phyloP scores from a whole-genome alignment of 2,797 vertebrate species.

The Phoxinus dragarum region DNA sequence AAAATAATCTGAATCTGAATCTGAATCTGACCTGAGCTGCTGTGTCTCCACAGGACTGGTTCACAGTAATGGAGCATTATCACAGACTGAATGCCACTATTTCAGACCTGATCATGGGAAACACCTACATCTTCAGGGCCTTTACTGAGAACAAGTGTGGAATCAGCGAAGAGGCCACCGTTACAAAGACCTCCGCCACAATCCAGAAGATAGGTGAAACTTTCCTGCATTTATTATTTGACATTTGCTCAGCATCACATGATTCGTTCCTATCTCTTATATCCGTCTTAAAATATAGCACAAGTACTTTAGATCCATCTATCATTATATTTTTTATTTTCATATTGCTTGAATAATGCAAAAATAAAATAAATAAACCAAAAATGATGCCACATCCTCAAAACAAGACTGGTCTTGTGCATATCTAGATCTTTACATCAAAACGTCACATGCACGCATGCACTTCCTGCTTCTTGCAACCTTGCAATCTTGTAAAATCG shows the following conservation, averaged over 20 bases:
- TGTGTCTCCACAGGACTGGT: constrained; percentile 87
- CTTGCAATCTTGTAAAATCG: not conserved
- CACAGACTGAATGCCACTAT: constrained; percentile 89
- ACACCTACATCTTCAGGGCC: constrained; percentile 90
- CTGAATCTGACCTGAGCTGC: not conserved
- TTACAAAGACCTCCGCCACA: constrained; percentile 77
- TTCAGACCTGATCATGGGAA: constrained; percentile 96
- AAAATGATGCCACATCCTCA: no score
- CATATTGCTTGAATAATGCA: not conserved
- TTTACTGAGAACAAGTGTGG: constrained; percentile 91
- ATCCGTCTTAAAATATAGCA: no score
- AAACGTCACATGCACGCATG: not conserved
- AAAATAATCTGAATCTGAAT: no score
- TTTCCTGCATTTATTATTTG: not conserved
- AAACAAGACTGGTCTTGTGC: no score
- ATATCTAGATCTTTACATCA: no score
- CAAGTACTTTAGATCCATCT: no score
- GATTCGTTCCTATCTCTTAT: no score
- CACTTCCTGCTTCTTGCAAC: no score
- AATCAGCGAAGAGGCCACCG: constrained; percentile 73
- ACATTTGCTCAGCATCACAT: not conserved
- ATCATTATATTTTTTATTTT: no score
- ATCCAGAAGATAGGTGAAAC: constrained; percentile 87
- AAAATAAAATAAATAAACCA: not conserved
- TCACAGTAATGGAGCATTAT: constrained; percentile 91